These are phyloP conservation scores for Psittacula cyanocephala DNA, from an alignment of 2,113 vertebrate species.

Conservation along the genomic window DNA sequence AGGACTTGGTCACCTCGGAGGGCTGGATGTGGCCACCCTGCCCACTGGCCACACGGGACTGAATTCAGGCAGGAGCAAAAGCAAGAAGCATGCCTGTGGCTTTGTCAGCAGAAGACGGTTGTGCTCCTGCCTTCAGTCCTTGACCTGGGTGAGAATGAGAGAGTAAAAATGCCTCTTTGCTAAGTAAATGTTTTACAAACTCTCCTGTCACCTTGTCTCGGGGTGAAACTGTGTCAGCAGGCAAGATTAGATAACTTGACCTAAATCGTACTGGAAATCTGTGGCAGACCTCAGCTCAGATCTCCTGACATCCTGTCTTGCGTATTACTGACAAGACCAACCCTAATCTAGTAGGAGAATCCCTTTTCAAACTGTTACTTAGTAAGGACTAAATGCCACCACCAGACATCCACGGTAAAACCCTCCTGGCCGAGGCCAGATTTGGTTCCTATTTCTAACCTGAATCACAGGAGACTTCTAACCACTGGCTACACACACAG, in stretches of 20 bases:
- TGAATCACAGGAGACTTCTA: neutral
- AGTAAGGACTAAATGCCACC: conserved; percentile 45
- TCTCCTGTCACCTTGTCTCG: neutral
- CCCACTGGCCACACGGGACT: rapidly evolving
- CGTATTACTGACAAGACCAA: conserved; percentile 44
- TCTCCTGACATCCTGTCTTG: conserved; percentile 57
- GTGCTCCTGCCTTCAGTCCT: neutral
- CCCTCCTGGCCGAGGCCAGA: conserved; percentile 18
- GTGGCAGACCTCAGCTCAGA: conserved; percentile 53
- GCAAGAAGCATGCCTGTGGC: rapidly evolving
- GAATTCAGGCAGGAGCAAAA: neutral
- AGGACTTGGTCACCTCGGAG: rapidly evolving
- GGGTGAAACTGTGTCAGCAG: conserved; percentile 55
- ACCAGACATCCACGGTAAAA: conserved; percentile 37
- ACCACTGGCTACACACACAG: neutral
- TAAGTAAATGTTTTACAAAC: neutral
- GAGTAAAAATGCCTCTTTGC: neutral
- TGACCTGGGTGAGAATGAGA: neutral
- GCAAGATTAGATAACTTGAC: conserved; percentile 67
- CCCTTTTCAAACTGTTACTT: conserved; percentile 53
- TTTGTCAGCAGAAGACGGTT: neutral
- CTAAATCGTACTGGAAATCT: conserved; percentile 62
- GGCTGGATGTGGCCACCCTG: neutral
- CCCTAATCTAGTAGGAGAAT: conserved; percentile 57
- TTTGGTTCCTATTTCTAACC: conserved; percentile 17